Conservation (phyloP, 2,797 vertebrate species). For the Lates japonicus region DNA sequence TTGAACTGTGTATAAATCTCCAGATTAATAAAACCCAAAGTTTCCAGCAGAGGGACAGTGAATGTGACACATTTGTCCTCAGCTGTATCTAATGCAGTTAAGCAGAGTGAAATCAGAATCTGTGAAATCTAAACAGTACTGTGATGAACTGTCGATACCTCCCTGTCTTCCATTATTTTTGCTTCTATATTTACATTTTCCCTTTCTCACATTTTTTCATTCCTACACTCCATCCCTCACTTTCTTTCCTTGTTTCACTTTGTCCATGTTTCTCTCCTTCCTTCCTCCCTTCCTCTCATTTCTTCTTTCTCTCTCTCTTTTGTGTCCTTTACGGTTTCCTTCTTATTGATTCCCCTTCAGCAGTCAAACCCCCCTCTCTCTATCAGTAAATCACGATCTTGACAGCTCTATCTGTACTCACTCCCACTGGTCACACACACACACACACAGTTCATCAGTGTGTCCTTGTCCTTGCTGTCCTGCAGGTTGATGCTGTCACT, state of each 20-base stretch:
- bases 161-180: not conserved
- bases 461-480: constrained; percentile 72
- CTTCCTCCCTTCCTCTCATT: not conserved
- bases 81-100: not conserved
- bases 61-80: not conserved
- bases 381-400: constrained; percentile 75
- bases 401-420: constrained; percentile 80
- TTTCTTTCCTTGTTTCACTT: not conserved
- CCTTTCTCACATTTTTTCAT: too few relatives aligned
- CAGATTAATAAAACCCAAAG: too few relatives aligned
- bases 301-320: constrained; percentile 18
- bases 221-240: not conserved
- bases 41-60: not conserved
- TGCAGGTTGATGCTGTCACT: constrained; percentile 69
- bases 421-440: constrained; percentile 38
- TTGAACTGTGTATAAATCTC: too few relatives aligned
- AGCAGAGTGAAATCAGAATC: not conserved
- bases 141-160: not conserved
- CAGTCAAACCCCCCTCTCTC: constrained; percentile 19
- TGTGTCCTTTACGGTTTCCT: constrained; percentile 68
- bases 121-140: too few relatives aligned
- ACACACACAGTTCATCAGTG: constrained; percentile 47
- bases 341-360: constrained; percentile 77
- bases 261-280: not conserved
- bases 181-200: not conserved